Evolutionary conservation across 35 echinoderm and acorn worm genomes (phyloP).

Genomic region (Ophiothrix spiculata): DNA sequence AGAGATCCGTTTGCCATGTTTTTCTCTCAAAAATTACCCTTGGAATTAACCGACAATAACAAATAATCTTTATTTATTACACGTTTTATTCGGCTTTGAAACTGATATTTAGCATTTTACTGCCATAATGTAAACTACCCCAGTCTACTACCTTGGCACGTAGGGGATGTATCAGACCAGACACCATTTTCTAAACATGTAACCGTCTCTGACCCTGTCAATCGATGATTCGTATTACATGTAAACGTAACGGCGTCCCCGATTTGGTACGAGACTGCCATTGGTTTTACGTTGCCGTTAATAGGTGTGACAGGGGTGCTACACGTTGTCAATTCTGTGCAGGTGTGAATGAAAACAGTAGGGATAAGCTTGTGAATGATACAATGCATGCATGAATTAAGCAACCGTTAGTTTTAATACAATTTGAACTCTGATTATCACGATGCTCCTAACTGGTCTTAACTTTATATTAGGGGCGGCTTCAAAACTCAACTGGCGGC

Average conservation of each 20-base stretch:
- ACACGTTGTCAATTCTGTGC: background rate
- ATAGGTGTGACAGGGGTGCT: background rate
- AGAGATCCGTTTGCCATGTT: background rate
- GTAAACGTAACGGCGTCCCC: background rate
- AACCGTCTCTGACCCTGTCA: background rate
- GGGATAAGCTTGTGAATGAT: background rate
- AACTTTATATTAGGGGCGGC: background rate
- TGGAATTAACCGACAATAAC: too few relatives aligned
- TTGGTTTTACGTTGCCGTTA: background rate
- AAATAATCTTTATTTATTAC: too few relatives aligned
- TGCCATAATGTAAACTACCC: background rate
- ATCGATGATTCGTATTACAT: background rate
- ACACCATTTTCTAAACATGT: background rate
- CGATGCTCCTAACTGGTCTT: background rate
- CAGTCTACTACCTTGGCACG: background rate
- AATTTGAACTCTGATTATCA: background rate
- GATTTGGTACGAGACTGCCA: background rate
- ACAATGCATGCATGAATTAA: background rate
- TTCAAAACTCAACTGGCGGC: background rate
- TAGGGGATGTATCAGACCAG: background rate
- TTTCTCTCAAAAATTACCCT: background rate
- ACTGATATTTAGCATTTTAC: background rate
- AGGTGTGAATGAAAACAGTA: background rate
- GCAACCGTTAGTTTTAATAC: background rate
- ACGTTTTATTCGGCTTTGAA: background rate